phyloP scores from a whole-genome alignment of 2,113 vertebrate genomes.

The Pungitius pungitius region DNA sequence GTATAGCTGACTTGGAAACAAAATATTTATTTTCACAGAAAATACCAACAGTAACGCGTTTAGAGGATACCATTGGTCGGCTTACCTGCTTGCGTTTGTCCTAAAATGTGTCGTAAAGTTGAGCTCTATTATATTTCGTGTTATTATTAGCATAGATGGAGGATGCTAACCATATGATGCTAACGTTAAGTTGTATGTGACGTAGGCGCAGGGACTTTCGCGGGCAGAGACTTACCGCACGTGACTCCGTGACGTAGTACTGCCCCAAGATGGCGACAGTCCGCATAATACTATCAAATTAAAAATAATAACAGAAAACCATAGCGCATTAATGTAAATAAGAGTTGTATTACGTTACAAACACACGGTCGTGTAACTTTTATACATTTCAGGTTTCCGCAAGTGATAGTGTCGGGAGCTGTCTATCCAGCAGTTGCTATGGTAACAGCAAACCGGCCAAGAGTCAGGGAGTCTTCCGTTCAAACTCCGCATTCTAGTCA shows the following conservation, averaged over 20 bases:
- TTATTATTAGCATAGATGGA: too few relatives aligned
- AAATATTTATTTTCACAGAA: background rate
- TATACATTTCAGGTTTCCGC: background rate
- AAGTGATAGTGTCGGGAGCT: background rate
- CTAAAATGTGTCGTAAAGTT: background rate
- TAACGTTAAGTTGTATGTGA: background rate
- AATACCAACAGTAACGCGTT: background rate
- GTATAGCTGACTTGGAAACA: background rate
- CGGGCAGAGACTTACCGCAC: background rate
- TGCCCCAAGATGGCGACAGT: background rate
- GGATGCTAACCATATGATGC: too few relatives aligned
- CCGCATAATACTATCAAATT: background rate
- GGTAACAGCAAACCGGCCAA: slow-evolving; percentile 31
- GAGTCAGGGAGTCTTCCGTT: background rate
- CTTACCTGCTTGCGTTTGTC: background rate
- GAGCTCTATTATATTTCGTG: background rate
- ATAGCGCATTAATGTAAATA: too few relatives aligned
- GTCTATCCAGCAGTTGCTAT: background rate
- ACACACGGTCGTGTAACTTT: background rate
- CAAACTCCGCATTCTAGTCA: slow-evolving; percentile 6
- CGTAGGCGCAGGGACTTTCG: background rate
- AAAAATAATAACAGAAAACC: background rate
- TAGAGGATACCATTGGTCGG: background rate
- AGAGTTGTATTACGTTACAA: background rate
- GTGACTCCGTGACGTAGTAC: background rate